Base-by-base conservation (phyloP, 1,140 invertebrate species). In the Hylaeus anthracinus region DNA sequence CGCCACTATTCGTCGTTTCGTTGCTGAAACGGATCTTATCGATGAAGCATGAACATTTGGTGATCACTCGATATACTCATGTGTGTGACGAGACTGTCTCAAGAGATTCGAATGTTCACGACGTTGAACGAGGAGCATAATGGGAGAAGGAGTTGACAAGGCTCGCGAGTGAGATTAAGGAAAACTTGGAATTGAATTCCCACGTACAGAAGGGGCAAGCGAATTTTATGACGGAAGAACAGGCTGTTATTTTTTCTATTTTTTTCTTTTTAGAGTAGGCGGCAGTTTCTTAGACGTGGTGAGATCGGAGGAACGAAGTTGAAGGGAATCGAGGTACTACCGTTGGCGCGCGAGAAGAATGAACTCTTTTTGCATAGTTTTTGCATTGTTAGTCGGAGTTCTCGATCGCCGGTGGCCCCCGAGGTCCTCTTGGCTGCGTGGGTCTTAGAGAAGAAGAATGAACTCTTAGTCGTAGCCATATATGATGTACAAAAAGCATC, bases 161-260 rank as follows among this genome's bases (percentile, higher is more conserved):
- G 15, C 14, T n/a, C n/a, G 0, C 15, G 15, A 26, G 41, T 45
- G 64, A 77, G n/a, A 51, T 53, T 48, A 5, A 0, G 10, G 2
- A 53, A 26, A 43, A 61, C 9, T 10, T 45, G 69, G 51, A 64
- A 79, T 79, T 64, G 76, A 72, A 72, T 53, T 63, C 58, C 48
- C 26, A n/a, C 5, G 37, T 39, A 3, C 12, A 43, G 3, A 9
- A 37, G 12, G 5, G 48, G 1, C 5, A 6, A n/a, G 45, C 1
- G 10, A 43, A 14, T 75, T 66, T 66, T 26, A 26, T 53, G 41
- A 10, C 9, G 41, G 10, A 61, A 2, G 37, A 26, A 55, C 5
- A 77, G 64, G 15, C 60, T 51, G n/a, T 70, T 55, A 60, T 8
- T 14, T 12, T 55, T 53, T 15, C 41, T 58, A 71, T 51, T 41